Evolutionary conservation across 2,113 vertebrate genomes (phyloP).

Genomic region (Aramus guarauna): DNA sequence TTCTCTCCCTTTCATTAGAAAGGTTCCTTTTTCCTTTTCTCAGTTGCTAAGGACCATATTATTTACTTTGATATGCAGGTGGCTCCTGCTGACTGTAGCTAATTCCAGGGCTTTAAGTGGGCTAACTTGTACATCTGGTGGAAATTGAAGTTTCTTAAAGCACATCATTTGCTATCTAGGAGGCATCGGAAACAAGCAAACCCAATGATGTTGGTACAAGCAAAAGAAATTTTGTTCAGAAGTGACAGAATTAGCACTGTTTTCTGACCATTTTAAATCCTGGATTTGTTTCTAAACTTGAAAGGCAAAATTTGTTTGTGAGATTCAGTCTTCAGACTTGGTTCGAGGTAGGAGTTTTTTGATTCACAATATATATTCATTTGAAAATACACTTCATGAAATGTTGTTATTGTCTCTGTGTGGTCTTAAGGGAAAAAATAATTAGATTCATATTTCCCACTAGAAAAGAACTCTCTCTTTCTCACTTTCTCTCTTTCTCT

Average conservation of each 20-base stretch:
- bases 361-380: background rate
- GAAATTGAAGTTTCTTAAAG: background rate
- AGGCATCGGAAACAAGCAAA: background rate
- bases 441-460: constrained; percentile 1
- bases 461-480: background rate
- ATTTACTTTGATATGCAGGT: background rate
- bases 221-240: background rate
- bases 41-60: background rate
- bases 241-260: background rate
- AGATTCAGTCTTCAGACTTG: background rate
- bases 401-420: background rate
- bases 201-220: background rate
- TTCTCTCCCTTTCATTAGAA: background rate
- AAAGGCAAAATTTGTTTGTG: background rate
- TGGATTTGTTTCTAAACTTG: background rate
- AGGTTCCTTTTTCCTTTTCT: background rate
- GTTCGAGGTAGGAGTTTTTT: background rate
- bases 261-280: background rate
- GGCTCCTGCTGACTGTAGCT: background rate
- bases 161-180: background rate
- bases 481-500: background rate
- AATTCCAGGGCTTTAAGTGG: background rate
- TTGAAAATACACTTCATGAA: background rate
- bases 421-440: background rate
- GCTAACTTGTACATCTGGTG: background rate